Conservation (phyloP, 2,888 invertebrate genomes). For the Macrophya annulata region DNA sequence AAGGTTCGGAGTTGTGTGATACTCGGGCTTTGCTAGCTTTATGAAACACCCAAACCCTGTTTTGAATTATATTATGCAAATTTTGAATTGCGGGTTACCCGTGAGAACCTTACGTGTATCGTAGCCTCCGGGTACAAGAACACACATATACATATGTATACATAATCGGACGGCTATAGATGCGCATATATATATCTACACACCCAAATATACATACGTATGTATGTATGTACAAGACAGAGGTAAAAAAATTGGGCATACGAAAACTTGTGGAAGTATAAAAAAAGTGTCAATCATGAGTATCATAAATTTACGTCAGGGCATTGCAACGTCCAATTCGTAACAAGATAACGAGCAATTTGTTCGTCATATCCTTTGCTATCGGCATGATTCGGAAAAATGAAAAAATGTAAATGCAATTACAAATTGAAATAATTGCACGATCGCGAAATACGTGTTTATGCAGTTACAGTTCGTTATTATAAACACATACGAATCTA, state of each 20-base stretch:
- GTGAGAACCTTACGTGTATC: constrained; percentile 7
- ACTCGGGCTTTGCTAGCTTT: constrained; percentile 28
- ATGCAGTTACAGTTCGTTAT: background rate
- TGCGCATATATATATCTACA: background rate
- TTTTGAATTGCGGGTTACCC: constrained; percentile 31
- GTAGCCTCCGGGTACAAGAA: background rate
- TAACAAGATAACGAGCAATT: background rate
- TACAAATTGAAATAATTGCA: background rate
- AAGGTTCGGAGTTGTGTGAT: background rate
- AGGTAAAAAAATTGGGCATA: background rate
- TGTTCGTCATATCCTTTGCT: background rate
- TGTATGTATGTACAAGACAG: background rate
- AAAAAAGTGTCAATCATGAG: background rate
- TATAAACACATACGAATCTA: background rate
- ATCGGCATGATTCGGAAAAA: background rate
- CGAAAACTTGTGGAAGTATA: background rate
- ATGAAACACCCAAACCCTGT: background rate
- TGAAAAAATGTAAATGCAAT: background rate
- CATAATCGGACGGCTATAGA: background rate
- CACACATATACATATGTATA: background rate
- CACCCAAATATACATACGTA: background rate
- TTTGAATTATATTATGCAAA: constrained; percentile 50
- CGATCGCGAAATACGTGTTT: background rate
- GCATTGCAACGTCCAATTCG: background rate
- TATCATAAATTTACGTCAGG: background rate